These are phyloP conservation scores for Schizotus pectinicornis DNA, from an alignment of 2,888 invertebrate genomes.

Conservation along the genomic window DNA sequence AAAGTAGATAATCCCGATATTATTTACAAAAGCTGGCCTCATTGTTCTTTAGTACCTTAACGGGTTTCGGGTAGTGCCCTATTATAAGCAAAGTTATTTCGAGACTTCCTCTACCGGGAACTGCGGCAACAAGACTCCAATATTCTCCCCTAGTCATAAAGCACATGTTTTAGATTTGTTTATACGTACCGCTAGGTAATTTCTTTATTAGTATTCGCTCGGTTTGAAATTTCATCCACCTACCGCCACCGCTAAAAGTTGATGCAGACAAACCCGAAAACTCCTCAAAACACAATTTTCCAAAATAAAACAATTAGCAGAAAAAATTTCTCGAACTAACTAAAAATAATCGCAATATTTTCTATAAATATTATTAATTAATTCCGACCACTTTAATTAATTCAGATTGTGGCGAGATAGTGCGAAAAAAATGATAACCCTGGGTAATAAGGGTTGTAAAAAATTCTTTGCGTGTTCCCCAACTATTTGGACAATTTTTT, in stretches of 20 bases:
- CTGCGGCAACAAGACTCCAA: conserved; percentile 29
- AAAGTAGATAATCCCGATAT: conserved; percentile 12
- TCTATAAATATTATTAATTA: conserved; percentile 11
- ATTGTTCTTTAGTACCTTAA: conserved; percentile 28
- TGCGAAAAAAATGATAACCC: conserved; percentile 2
- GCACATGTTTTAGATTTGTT: conserved; percentile 39
- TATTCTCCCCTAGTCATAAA: conserved; percentile 30
- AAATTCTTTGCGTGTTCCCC: conserved; percentile 16
- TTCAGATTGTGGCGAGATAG: conserved; percentile 11
- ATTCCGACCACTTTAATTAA: conserved; percentile 10
- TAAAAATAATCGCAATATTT: neutral
- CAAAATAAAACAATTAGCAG: no score
- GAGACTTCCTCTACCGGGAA: conserved; percentile 32
- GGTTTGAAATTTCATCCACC: conserved; percentile 22
- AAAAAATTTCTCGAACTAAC: neutral
- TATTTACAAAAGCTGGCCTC: conserved; percentile 15
- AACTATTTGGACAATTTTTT: conserved; percentile 20
- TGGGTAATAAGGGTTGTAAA: conserved; percentile 2
- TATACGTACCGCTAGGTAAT: conserved; percentile 30
- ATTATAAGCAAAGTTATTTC: conserved; percentile 32
- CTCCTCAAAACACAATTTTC: neutral
- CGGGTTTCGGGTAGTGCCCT: conserved; percentile 27
- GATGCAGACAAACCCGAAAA: neutral
- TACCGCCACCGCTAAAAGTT: conserved; percentile 5
- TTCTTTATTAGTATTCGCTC: conserved; percentile 28